These are phyloP conservation scores for Tiaroga cobitis DNA, from an alignment of 2,797 vertebrate species.

Conservation along the genomic window DNA sequence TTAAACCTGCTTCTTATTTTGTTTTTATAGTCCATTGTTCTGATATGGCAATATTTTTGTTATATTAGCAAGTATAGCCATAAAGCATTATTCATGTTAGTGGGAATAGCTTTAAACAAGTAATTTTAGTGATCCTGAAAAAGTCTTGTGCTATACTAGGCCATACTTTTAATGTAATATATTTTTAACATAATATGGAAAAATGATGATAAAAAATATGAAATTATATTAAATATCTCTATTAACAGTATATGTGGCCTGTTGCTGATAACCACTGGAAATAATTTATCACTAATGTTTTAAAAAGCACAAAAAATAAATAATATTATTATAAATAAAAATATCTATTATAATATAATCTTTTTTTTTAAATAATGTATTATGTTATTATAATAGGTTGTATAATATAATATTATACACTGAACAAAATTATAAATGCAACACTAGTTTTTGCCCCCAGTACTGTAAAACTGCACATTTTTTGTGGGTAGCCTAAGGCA, in stretches of 20 bases:
- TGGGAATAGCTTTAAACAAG: neutral
- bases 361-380: no score
- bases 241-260: neutral
- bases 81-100: neutral
- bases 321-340: neutral
- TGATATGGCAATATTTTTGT: neutral
- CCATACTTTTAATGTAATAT: no score
- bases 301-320: no score
- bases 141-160: neutral
- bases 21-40: conserved; percentile 14
- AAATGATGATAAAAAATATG: no score
- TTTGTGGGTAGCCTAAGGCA: no score
- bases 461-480: no score
- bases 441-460: no score
- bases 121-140: neutral
- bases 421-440: no score
- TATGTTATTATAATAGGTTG: neutral
- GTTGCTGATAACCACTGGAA: neutral
- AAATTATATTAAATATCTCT: neutral
- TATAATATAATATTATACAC: no score
- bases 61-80: neutral
- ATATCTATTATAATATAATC: neutral
- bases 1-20: conserved; percentile 14
- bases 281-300: neutral
- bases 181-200: no score